Evolutionary conservation across 2,888 invertebrate species (phyloP), one percentile per base, ranked within the genome.

Genomic region (Epicampocera succincta): DNA sequence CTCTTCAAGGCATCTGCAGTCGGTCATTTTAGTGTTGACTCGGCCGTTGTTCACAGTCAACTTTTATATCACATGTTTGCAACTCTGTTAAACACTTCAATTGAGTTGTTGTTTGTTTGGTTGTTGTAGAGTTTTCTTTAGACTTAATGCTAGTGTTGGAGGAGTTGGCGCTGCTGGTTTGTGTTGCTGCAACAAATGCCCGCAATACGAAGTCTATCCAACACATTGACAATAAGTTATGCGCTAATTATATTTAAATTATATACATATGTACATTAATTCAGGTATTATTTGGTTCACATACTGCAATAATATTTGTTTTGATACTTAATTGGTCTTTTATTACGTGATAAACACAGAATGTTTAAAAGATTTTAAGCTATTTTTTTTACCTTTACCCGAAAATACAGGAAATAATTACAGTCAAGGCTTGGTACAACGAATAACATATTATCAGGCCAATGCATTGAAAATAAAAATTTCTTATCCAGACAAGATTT

Each of bases 191-290:
- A 54, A 44, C 38, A 38, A 33, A 33, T 33, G 8, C 33, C 33
- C 33, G 25, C 25, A 61, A 52, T 76, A 21, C 52, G 5, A 17
- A 33, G 52, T 61, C 63, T 72, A 42, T 71, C 29, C 54, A 56
- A 72, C 33, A 72, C 76, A 80, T 76, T 76, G 48, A 61, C 60
- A 52, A 76, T 75, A 80, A 80, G 72, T 75, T 80, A 75, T 80
- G 80, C 72, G 80, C 76, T 80, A 80, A 80, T 80, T 76, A 72
- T 80, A 72, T 48, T 61, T 76, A 80, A 80, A 80, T 80, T 72
- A 33, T 66, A 21, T 72, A 61, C 75, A 80, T 72, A 33, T 66
- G 17, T 72, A 61, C 75, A 80, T 80, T 80, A 54, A 61, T 60
- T 80, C 33, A 42, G 54, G 61, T 68, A 61, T 56, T 75, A 21